These are phyloP conservation scores for Scytalopus superciliaris DNA, from an alignment of 2,113 vertebrate genomes.

Conservation along the genomic window DNA sequence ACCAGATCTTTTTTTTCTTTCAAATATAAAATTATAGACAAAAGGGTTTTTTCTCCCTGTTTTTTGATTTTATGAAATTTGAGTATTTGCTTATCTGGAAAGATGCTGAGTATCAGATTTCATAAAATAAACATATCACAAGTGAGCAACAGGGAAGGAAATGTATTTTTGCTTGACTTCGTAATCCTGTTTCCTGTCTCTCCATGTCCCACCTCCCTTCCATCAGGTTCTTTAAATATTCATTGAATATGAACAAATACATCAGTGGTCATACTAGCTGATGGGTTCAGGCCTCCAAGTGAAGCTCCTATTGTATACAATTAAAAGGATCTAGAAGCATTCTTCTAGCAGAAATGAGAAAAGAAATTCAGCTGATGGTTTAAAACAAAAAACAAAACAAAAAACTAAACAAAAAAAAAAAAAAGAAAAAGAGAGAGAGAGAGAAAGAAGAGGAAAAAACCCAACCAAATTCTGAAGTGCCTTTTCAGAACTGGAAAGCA, in stretches of 20 bases:
- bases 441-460: neutral
- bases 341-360: neutral
- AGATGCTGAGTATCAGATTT: neutral
- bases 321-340: neutral
- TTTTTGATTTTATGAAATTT: neutral
- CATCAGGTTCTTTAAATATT: neutral
- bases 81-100: neutral
- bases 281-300: neutral
- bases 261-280: neutral
- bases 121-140: neutral
- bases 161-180: neutral
- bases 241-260: neutral
- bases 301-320: neutral
- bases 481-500: constrained; percentile 1
- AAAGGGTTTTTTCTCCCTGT: neutral
- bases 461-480: neutral
- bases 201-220: neutral
- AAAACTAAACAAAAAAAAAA: too few species aligned
- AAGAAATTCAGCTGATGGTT: neutral
- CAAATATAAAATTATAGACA: neutral
- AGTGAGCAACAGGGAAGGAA: neutral
- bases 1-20: neutral
- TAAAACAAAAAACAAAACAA: too few species aligned
- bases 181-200: neutral
- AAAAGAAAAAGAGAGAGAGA: neutral